Percentiles rank a stretch among this genome's conserved stretches.
Evolutionary conservation across 1,140 invertebrate genomes (phyloP).

Genomic region (Telenomus remus): DNA sequence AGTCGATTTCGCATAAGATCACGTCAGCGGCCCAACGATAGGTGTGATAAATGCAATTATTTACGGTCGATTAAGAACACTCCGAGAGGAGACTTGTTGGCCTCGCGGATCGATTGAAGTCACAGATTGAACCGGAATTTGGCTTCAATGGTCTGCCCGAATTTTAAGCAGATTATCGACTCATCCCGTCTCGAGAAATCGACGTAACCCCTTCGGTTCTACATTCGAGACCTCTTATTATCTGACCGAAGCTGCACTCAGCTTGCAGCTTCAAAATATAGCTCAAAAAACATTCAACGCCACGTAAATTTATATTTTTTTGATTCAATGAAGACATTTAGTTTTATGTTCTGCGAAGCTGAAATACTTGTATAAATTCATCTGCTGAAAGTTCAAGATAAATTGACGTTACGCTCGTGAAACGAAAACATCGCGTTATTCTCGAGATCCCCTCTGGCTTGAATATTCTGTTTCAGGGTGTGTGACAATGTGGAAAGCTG

Average conservation of each 20-base stretch:
- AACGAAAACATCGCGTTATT: conserved; percentile 56
- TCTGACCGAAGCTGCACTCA: conserved; percentile 37
- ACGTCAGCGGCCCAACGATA: conserved; percentile 67
- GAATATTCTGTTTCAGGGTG: conserved; percentile 45
- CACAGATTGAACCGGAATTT: conserved; percentile 61
- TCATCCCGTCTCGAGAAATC: conserved; percentile 59
- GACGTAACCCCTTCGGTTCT: conserved; percentile 35
- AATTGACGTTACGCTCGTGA: conserved; percentile 43
- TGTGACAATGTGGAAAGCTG: conserved; percentile 14
- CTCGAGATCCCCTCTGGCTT: conserved; percentile 41
- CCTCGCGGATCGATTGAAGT: conserved; percentile 62
- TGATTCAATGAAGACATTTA: conserved; percentile 46
- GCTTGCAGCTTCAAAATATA: conserved; percentile 15
- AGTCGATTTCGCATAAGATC: conserved; percentile 65
- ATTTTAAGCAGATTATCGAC: conserved; percentile 73
- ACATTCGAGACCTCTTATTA: conserved; percentile 46
- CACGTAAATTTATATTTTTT: conserved; percentile 21
- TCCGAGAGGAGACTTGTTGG: conserved; percentile 55
- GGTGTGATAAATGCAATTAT: conserved; percentile 76
- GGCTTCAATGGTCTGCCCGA: conserved; percentile 61
- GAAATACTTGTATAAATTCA: conserved; percentile 24
- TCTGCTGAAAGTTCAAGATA: conserved; percentile 22
- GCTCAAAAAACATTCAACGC: not conserved
- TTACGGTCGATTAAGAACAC: conserved; percentile 76
- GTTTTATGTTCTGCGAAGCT: conserved; percentile 22